Conservation (phyloP, 2,113 vertebrate genomes). For the Cyprinodon variegatus region DNA sequence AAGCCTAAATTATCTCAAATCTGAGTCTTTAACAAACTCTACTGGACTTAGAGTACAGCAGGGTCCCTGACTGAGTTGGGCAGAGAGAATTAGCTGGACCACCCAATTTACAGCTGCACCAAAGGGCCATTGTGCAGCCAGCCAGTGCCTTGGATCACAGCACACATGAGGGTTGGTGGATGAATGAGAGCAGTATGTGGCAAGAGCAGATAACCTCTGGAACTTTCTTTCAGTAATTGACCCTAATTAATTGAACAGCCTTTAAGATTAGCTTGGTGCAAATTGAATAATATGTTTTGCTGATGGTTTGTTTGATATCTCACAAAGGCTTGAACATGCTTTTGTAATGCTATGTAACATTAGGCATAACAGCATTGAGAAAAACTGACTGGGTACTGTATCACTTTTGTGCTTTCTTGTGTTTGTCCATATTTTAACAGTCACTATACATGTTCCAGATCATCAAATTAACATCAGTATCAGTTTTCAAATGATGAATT, state of each 20-base stretch:
- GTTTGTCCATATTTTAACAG: neutral
- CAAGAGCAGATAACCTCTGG: conserved; percentile 67
- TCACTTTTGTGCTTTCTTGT: too few relatives aligned
- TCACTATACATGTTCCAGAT: neutral
- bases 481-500: neutral
- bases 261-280: conserved; percentile 67
- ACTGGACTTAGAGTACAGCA: neutral
- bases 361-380: neutral
- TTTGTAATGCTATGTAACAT: neutral
- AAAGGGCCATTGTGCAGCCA: conserved; percentile 55
- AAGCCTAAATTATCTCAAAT: conserved; percentile 33
- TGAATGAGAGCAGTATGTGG: conserved; percentile 64
- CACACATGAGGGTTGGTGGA: conserved; percentile 57
- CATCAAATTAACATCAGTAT: neutral
- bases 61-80: conserved; percentile 14
- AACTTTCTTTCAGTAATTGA: conserved; percentile 68
- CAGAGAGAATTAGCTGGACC: conserved; percentile 48
- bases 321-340: conserved; percentile 47
- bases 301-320: conserved; percentile 61
- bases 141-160: conserved; percentile 60
- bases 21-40: conserved; percentile 4
- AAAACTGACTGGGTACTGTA: neutral
- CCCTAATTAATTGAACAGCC: conserved; percentile 73
- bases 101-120: conserved; percentile 53
- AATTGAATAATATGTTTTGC: conserved; percentile 75